Base-by-base conservation (phyloP, 2,888 invertebrate genomes). In the Chymomyza caudatula region DNA sequence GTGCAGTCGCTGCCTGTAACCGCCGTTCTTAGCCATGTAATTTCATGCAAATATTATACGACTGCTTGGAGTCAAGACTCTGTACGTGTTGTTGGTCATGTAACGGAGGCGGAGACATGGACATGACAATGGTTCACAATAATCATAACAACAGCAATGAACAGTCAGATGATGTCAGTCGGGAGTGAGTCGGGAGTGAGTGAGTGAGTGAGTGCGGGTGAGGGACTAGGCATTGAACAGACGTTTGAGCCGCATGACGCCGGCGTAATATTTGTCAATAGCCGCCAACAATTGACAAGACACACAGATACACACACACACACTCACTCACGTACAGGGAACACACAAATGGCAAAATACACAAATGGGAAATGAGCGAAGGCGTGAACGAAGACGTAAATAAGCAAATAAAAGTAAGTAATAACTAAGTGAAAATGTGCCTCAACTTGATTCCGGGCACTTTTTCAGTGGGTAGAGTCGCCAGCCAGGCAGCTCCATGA, bases 21-120 rank as follows among this genome's bases (percentile, higher is more conserved):
- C 53, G 42, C 51, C 53, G 42, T 19, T 55, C 60, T 47, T 54
- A 53, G 60, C 63, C 71, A 69, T 74, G 85, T 82, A 80, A 80
- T 80, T 80, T 82, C 83, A 85, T 81, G 80, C 80, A 81, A 81
- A 81, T 85, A 85, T 85, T 85, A 81, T 80, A 60, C 82, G 84
- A 76, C 59, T 76, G 84, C 72, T 58, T 51, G 22, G 29, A 37
- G 29, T 37, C 29, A 37, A 11, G 29, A 37, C 29, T 37, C 11
- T 11, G 29, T 37, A 37, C 29, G 29, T 37, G 29, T 37, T 37
- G 29, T 37, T 37, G 29, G 29, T 37, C 29, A 37, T 37, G 29
- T 37, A 8, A 37, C 11, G 11, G 29, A 73, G 77, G 67, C 80
- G 67, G 73, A 78, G 79, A 78, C 82, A 47, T 17, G 17, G 44